Percentiles rank a stretch among this genome's conserved stretches.
Conservation (phyloP, 2,888 invertebrate genomes). For the Mythimna lalbum region DNA sequence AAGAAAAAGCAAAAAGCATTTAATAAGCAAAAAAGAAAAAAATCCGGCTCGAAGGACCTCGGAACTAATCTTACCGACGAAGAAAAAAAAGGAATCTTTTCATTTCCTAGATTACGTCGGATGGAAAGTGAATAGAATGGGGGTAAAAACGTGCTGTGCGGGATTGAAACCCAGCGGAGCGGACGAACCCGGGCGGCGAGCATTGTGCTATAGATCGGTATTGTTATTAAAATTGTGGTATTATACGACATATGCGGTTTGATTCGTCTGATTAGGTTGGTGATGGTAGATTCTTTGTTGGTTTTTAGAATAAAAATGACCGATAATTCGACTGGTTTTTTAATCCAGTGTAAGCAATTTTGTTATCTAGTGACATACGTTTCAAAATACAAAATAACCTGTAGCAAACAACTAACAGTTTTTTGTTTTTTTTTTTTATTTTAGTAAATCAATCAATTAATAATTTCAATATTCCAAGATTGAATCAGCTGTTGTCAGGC, state of each 20-base stretch:
- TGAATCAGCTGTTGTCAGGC: too few relatives aligned
- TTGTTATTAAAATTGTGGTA: slow-evolving; percentile 79
- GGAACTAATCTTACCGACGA: slow-evolving; percentile 72
- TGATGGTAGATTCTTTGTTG: slow-evolving; percentile 21
- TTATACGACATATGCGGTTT: slow-evolving; percentile 59
- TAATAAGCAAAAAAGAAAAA: slow-evolving; percentile 50
- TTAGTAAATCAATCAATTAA: not conserved
- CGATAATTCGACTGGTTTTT: not conserved
- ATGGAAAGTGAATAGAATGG: slow-evolving; percentile 77
- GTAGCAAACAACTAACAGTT: too few relatives aligned
- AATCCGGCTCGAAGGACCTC: slow-evolving; percentile 49
- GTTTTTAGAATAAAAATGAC: not conserved
- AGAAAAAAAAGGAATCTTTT: slow-evolving; percentile 82
- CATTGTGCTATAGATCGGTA: slow-evolving; percentile 75
- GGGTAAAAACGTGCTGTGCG: slow-evolving; percentile 72
- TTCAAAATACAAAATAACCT: too few relatives aligned
- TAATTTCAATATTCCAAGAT: not conserved
- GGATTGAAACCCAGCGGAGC: slow-evolving; percentile 85
- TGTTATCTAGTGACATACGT: too few relatives aligned
- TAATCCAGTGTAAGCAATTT: not conserved
- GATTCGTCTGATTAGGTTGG: slow-evolving; percentile 52
- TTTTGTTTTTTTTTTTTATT: too few relatives aligned
- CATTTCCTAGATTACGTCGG: slow-evolving; percentile 81
- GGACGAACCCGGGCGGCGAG: slow-evolving; percentile 78
- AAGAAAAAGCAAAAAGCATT: slow-evolving; percentile 38